Percentiles rank a stretch among this genome's conserved stretches.
Evolutionary conservation across 2,888 invertebrate genomes (phyloP).

Genomic region (Chloroclystis v-ata): DNA sequence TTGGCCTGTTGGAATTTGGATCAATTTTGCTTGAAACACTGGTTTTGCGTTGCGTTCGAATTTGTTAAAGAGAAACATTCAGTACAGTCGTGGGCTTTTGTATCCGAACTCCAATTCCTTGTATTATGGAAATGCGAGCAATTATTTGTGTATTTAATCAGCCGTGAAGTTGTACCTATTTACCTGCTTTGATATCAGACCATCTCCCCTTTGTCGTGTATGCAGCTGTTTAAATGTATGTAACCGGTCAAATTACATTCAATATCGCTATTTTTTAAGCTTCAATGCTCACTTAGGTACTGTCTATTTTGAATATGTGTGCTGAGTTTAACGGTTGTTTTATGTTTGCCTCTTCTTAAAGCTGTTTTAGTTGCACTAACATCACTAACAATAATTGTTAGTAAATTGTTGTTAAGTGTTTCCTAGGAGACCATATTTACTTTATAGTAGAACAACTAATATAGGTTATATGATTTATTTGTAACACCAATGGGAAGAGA

Average conservation of each 20-base stretch:
- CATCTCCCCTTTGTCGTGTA: constrained; percentile 18
- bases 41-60: neutral
- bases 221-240: constrained; percentile 15
- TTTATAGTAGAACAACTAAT: neutral
- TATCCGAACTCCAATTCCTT: constrained; percentile 25
- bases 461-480: neutral
- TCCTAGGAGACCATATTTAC: too few species aligned
- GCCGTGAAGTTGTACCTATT: constrained; percentile 28
- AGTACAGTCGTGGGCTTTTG: neutral
- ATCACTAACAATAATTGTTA: too few species aligned
- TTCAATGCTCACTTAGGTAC: constrained; percentile 8
- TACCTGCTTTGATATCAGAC: constrained; percentile 20
- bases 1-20: too few species aligned
- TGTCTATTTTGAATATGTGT: neutral
- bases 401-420: too few species aligned
- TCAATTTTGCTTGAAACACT: neutral
- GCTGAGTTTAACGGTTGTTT: neutral
- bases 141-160: constrained; percentile 31
- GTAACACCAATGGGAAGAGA: too few species aligned
- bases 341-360: neutral
- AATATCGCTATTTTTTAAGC: constrained; percentile 14
- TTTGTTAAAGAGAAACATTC: neutral
- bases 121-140: constrained; percentile 30
- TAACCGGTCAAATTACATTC: constrained; percentile 12
- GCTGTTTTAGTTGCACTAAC: too few species aligned